Conservation (phyloP, 2,797 vertebrate species). For the Labroides dimidiatus region DNA sequence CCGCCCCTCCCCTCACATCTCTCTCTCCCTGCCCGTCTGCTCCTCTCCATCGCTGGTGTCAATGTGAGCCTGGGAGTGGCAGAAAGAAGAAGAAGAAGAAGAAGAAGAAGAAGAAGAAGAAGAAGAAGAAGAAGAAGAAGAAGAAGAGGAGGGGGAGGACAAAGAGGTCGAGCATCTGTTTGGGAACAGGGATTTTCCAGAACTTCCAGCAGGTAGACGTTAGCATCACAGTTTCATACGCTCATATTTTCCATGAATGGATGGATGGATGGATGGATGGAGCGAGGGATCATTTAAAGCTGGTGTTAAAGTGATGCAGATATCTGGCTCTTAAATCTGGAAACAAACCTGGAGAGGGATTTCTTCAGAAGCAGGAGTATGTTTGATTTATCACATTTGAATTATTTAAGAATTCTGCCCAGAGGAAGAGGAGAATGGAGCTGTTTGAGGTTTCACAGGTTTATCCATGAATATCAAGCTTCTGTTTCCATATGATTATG, state of each 20-base stretch:
- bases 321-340: no score
- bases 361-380: no score
- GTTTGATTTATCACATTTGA: no score
- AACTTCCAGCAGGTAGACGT: constrained; percentile 64
- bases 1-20: constrained; percentile 24
- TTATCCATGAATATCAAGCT: no score
- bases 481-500: no score
- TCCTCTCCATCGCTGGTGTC: constrained; percentile 57
- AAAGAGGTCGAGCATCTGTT: constrained; percentile 10
- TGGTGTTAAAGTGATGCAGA: no score
- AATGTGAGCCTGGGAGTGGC: constrained; percentile 62
- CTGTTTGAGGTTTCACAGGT: no score
- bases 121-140: constrained; percentile 31
- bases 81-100: constrained; percentile 57
- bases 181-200: constrained; percentile 26
- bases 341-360: no score
- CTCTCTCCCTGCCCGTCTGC: constrained; percentile 38
- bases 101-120: constrained; percentile 55
- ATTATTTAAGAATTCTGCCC: no score
- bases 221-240: background rate
- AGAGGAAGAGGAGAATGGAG: no score
- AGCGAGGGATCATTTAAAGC: no score
- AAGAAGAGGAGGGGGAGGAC: constrained; percentile 38
- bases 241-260: background rate
- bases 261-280: no score